Evolutionary conservation across 2,113 vertebrate species (phyloP), one percentile per base, ranked within the genome.

Genomic region (Microtus montanus): DNA sequence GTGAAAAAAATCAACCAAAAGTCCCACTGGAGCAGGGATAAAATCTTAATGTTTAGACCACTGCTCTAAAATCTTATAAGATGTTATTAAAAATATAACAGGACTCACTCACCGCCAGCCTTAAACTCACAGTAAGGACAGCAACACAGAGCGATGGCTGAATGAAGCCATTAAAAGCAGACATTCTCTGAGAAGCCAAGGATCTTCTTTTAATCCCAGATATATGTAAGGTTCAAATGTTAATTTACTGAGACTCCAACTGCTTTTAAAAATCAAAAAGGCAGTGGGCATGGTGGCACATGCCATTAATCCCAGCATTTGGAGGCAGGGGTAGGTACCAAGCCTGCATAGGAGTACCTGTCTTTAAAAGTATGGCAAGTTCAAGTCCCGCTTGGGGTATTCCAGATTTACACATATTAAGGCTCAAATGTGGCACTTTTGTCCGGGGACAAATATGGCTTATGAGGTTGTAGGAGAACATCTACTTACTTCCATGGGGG

Each of bases 1-100:
- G 52, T 73, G 75, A 88, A 70, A 92, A 92, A n/a, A 95, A 49
- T 38, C 64, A 90, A 82, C 92, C 70, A 87, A 26, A 94, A 93
- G 70, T 93, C 84, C 91, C 94, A 84, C 30, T 2, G 63, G 84
- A 87, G 24, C 2, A 44, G 63, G 22, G 87, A 95, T 95, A 86
- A 75, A 68, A 91, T 91, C 84, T 78, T 83, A 20, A 78, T 89
- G 58, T 91, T 94, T 96, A 95, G 64, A 85, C 68, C 87, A 94
- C 38, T 96, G 71, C 93, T 94, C 58, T 90, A 73, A 92, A 80
- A 66, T 68, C 94, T 95, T 85, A 79, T 85, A 93, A 87, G 92
- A 93, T 24, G 44, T 12, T 47, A 92, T 58, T 54, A 87, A 96
- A 92, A 92, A 10, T 83, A 94, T 73, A 66, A 15, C 77, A 44